Evolutionary conservation across 2,888 invertebrate species (phyloP).

Genomic region (Odontomyia ornata): DNA sequence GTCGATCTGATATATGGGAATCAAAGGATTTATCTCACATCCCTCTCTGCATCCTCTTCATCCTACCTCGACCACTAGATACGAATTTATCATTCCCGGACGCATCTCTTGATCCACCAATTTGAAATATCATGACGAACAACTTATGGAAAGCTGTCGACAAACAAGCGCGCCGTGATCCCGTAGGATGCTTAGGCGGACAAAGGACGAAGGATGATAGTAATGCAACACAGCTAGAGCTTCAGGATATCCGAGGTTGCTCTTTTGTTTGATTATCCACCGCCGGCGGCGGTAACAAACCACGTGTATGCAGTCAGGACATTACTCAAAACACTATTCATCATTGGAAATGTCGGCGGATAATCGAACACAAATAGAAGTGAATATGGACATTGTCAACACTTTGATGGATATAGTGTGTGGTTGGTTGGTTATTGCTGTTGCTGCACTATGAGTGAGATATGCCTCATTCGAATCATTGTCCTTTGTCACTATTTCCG

Average conservation of each 20-base stretch:
- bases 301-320: constrained; percentile 27
- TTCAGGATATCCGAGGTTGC: constrained; percentile 22
- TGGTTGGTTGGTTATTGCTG: background rate
- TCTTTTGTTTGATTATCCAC: constrained; percentile 42
- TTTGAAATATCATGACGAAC: background rate
- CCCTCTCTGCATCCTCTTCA: background rate
- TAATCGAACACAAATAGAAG: constrained; percentile 44
- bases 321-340: constrained; percentile 44
- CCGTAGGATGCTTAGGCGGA: background rate
- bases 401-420: constrained; percentile 38
- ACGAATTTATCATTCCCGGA: no score
- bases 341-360: constrained; percentile 41
- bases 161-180: background rate
- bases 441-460: background rate
- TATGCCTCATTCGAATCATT: background rate
- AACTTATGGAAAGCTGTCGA: background rate
- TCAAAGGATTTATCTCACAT: constrained; percentile 6
- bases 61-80: background rate
- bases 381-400: constrained; percentile 42
- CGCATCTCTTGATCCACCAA: no score
- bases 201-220: background rate
- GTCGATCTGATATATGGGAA: constrained; percentile 4
- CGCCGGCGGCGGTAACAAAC: background rate
- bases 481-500: no score
- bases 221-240: background rate